A percentile compares a stretch with the other conserved stretches of the same genome.
Evolutionary conservation across 2,113 vertebrate genomes (phyloP).

Genomic region (Cottus gobio): DNA sequence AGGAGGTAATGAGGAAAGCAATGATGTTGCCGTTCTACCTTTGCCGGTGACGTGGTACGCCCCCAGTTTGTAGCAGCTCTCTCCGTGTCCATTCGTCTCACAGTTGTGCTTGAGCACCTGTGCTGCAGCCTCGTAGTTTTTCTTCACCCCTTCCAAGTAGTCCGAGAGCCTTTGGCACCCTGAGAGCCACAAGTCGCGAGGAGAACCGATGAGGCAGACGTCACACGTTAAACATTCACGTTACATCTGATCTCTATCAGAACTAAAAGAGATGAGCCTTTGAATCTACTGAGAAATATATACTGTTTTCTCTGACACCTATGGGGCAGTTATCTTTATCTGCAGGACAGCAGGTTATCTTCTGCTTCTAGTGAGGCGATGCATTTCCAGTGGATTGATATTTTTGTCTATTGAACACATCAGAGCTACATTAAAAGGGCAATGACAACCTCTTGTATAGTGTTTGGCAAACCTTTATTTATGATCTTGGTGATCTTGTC

Average conservation of each 20-base stretch:
- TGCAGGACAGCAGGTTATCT: background rate
- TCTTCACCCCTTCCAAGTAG: conserved; percentile 91
- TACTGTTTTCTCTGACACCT: background rate
- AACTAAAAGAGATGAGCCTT: too few species aligned
- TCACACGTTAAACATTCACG: background rate
- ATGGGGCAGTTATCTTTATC: background rate
- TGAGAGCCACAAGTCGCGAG: conserved; percentile 34
- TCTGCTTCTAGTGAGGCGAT: background rate
- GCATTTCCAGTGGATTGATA: background rate
- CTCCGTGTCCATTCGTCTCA: conserved; percentile 86
- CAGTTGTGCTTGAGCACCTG: conserved; percentile 93
- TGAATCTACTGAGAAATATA: too few species aligned
- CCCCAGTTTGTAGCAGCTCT: conserved; percentile 96
- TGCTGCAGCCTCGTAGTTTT: conserved; percentile 87
- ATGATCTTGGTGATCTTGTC: background rate
- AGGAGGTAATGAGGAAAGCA: background rate
- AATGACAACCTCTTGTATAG: background rate
- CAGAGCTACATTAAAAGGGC: background rate
- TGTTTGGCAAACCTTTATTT: background rate
- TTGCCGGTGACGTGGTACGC: conserved; percentile 92
- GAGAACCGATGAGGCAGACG: background rate
- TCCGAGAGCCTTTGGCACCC: conserved; percentile 94
- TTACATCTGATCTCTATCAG: background rate
- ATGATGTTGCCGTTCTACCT: conserved; percentile 79
- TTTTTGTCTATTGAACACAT: background rate